These are phyloP conservation scores for Torymus auratus DNA, from an alignment of 2,888 invertebrate species.

Conservation along the genomic window DNA sequence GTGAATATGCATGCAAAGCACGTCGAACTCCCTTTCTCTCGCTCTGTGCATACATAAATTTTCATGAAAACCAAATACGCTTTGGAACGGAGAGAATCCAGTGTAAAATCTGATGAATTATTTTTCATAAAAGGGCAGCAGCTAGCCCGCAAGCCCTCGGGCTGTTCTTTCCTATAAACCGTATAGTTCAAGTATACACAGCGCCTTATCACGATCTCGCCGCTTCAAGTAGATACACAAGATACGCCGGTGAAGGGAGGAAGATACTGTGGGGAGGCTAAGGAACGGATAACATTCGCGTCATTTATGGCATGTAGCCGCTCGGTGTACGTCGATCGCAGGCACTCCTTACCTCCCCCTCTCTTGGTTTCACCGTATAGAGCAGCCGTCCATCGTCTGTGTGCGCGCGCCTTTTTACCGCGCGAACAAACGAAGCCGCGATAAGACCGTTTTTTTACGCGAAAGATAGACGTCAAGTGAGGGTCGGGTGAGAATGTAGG, in stretches of 20 bases:
- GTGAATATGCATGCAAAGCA: not conserved
- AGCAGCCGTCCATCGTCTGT: not conserved
- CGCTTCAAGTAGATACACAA: slow-evolving; percentile 43
- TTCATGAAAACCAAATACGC: not conserved
- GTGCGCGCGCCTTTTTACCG: slow-evolving; percentile 12
- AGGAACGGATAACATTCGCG: slow-evolving; percentile 45
- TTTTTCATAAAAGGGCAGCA: not conserved
- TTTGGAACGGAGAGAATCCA: not conserved
- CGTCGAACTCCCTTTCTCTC: too few species aligned
- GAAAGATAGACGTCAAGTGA: not conserved
- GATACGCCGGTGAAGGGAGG: slow-evolving; percentile 8
- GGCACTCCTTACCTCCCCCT: not conserved
- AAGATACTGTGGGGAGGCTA: not conserved
- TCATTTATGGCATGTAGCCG: slow-evolving; percentile 37
- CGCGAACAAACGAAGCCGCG: slow-evolving; percentile 31
- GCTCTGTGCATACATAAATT: not conserved
- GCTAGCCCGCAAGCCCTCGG: slow-evolving; percentile 15
- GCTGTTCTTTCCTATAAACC: not conserved
- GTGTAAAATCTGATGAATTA: slow-evolving; percentile 14
- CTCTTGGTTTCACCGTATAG: not conserved
- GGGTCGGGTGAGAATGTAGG: too few species aligned
- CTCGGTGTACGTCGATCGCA: slow-evolving; percentile 12
- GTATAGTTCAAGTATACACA: slow-evolving; percentile 24
- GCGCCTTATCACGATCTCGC: slow-evolving; percentile 46
- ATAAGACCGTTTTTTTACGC: slow-evolving; percentile 24